A percentile compares a stretch with the other conserved stretches of the same genome.
These are phyloP conservation scores for Otocyon megalotis DNA, from an alignment of 2,113 vertebrate species.

Conservation along the genomic window DNA sequence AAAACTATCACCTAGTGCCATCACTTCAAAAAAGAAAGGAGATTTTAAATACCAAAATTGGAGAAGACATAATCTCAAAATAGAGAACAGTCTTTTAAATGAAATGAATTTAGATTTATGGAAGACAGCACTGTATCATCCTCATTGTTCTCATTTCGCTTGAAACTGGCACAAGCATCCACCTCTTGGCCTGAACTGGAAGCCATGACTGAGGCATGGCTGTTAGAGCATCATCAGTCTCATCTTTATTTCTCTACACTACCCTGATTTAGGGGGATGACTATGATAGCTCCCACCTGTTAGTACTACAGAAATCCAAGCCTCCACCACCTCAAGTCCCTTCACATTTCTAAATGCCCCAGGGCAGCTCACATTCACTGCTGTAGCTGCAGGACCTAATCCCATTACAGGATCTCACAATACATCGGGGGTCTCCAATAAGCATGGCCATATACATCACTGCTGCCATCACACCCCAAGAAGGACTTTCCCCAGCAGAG, in stretches of 20 bases:
- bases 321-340: not conserved
- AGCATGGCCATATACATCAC: too few relatives aligned
- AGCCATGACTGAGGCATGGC: not conserved
- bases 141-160: not conserved
- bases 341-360: not conserved
- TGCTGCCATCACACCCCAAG: not conserved
- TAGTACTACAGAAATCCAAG: not conserved
- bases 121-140: not conserved
- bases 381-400: not conserved
- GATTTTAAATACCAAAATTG: not conserved
- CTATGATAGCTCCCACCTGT: too few relatives aligned
- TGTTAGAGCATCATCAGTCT: accelerated
- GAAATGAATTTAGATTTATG: not conserved
- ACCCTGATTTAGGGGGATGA: not conserved
- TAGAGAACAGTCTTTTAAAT: constrained; percentile 5
- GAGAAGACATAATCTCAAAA: constrained; percentile 11
- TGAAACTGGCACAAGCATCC: not conserved
- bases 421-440: not conserved
- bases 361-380: too few relatives aligned
- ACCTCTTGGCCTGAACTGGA: not conserved
- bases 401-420: not conserved
- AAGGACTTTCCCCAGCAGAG: not conserved
- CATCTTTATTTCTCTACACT: not conserved
- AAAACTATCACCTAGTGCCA: not conserved
- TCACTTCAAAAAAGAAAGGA: not conserved